phyloP scores from a whole-genome alignment of 64 coral and sea anemone genomes.

The Dendronephthya gigantea region DNA sequence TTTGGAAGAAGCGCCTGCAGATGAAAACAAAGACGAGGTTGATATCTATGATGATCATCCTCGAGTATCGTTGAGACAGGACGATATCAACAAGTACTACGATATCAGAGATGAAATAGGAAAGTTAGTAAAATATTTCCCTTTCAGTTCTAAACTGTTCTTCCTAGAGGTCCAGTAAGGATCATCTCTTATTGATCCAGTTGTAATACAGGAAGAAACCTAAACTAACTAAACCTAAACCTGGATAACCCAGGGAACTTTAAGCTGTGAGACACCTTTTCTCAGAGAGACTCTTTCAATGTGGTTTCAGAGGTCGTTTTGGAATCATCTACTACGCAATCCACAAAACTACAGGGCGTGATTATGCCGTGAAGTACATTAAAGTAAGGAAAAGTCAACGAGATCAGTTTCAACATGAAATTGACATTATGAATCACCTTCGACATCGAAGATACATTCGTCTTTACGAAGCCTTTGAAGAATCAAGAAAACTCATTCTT shows the following conservation, averaged over 20 bases:
- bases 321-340: not conserved
- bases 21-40: not conserved
- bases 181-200: too few species aligned
- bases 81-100: not conserved
- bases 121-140: not conserved
- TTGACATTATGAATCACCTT: not conserved
- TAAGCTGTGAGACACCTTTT: too few species aligned
- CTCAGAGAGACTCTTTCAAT: not conserved
- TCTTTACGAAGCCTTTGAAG: conserved; percentile 1
- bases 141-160: too few species aligned
- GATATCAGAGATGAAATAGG: not conserved
- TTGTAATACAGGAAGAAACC: too few species aligned
- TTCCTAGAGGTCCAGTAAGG: too few species aligned
- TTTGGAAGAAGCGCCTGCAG: not conserved
- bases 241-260: too few species aligned
- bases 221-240: too few species aligned
- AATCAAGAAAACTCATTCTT: not conserved
- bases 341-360: not conserved
- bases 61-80: not conserved
- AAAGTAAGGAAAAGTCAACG: not conserved
- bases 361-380: not conserved
- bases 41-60: not conserved
- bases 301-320: not conserved
- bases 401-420: not conserved
- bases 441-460: not conserved